Evolutionary conservation across 2,888 invertebrate genomes (phyloP).

Genomic region (Stictocephala bisonia): DNA sequence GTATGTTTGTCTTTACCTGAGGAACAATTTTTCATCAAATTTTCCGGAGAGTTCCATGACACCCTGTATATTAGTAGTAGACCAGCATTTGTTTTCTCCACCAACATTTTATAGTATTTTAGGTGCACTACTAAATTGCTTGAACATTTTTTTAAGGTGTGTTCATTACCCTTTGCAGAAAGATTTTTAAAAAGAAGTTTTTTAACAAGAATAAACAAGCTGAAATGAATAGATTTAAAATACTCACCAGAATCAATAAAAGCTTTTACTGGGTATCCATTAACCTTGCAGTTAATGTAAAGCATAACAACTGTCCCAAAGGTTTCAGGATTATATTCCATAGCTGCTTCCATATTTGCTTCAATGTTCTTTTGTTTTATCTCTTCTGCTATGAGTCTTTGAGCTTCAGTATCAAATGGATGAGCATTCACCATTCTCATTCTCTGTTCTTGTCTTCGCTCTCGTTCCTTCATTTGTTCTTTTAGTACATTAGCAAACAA

Average conservation of each 20-base stretch:
- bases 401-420: constrained; percentile 96
- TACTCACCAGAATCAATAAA: constrained; percentile 92
- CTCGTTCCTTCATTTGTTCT: constrained; percentile 84
- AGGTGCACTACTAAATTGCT: too few species aligned
- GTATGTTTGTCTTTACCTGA: too few species aligned
- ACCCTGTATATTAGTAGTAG: too few species aligned
- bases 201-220: background rate
- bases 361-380: constrained; percentile 96
- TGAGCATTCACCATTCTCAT: constrained; percentile 91
- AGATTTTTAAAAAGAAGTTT: too few species aligned
- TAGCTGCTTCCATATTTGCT: constrained; percentile 98
- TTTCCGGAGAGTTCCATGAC: too few species aligned
- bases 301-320: constrained; percentile 99
- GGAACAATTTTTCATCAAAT: too few species aligned
- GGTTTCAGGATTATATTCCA: constrained; percentile 98
- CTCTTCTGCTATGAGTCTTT: constrained; percentile 94
- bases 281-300: constrained; percentile 96
- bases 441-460: constrained; percentile 85
- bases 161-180: too few species aligned
- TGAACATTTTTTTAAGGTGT: too few species aligned
- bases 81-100: too few species aligned
- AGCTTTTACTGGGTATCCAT: constrained; percentile 96
- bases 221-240: background rate
- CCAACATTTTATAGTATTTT: too few species aligned
- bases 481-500: constrained; percentile 81